phyloP scores from a whole-genome alignment of 1,140 invertebrate species.

The Archegozetes longisetosus region DNA sequence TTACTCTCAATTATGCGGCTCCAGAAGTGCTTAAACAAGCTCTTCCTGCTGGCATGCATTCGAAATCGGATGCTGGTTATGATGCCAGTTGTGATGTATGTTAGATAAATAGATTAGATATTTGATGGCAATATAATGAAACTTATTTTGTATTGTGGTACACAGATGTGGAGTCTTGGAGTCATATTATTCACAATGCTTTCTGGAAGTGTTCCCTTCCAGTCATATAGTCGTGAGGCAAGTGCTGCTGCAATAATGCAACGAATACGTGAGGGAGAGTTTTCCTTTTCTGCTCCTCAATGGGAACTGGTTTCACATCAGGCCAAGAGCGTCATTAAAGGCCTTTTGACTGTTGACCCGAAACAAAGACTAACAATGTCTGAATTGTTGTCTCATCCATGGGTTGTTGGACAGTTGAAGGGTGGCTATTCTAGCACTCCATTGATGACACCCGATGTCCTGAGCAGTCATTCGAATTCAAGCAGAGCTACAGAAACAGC shows the following conservation, averaged over 20 bases:
- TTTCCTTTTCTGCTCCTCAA: neutral
- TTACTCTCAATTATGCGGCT: slow-evolving; percentile 74
- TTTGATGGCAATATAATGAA: neutral
- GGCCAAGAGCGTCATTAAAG: slow-evolving; percentile 56
- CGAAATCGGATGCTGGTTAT: slow-evolving; percentile 19
- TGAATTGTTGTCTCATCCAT: slow-evolving; percentile 44
- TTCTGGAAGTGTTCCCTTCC: slow-evolving; percentile 64
- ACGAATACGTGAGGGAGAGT: slow-evolving; percentile 48
- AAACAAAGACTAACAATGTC: slow-evolving; percentile 47
- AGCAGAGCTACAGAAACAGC: slow-evolving; percentile 28
- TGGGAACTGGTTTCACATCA: slow-evolving; percentile 41
- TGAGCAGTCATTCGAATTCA: slow-evolving; percentile 24
- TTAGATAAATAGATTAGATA: neutral
- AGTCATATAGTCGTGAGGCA: slow-evolving; percentile 42
- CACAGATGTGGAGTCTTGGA: slow-evolving; percentile 77
- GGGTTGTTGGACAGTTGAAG: slow-evolving; percentile 35
- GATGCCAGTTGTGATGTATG: slow-evolving; percentile 14
- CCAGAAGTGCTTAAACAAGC: slow-evolving; percentile 61
- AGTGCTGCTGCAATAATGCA: slow-evolving; percentile 54
- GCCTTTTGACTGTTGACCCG: slow-evolving; percentile 62
- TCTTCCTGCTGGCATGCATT: too few species aligned
- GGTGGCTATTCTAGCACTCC: slow-evolving; percentile 31
- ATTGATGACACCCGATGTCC: slow-evolving; percentile 41
- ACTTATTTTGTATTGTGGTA: neutral
- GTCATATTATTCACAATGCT: slow-evolving; percentile 81